phyloP scores from a whole-genome alignment of 2,888 invertebrate genomes.

The Clistopyga incitator region DNA sequence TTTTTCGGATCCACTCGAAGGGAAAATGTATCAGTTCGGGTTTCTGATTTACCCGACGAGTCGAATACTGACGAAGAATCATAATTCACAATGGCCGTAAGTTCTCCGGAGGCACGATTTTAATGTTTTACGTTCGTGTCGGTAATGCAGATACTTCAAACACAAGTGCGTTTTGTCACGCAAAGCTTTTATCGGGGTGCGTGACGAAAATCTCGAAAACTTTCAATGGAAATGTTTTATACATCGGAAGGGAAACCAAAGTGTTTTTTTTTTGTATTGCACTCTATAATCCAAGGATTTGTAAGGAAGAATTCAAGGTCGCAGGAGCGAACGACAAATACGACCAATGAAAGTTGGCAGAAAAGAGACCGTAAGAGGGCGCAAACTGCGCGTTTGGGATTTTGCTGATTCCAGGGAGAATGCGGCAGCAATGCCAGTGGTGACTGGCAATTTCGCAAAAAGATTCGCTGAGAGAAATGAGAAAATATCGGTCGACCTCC shows the following conservation, averaged over 20 bases:
- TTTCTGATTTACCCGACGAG: neutral
- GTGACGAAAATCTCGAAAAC: slow-evolving; percentile 48
- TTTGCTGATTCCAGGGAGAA: slow-evolving; percentile 23
- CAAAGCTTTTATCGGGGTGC: slow-evolving; percentile 19
- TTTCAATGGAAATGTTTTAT: neutral
- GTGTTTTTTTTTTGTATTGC: neutral
- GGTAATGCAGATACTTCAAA: neutral
- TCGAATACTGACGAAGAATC: neutral
- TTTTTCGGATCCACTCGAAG: too few species aligned
- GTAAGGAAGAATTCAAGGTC: slow-evolving; percentile 23
- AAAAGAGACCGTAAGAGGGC: slow-evolving; percentile 4
- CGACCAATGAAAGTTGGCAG: slow-evolving; percentile 1
- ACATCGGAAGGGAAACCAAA: slow-evolving; percentile 25
- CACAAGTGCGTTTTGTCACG: slow-evolving; percentile 8
- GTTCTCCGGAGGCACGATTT: neutral
- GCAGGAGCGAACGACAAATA: neutral
- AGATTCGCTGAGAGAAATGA: slow-evolving; percentile 39
- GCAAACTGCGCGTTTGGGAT: slow-evolving; percentile 26
- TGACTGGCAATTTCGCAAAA: slow-evolving; percentile 32
- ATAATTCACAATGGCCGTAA: neutral
- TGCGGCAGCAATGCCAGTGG: slow-evolving; percentile 34
- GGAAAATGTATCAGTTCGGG: too few species aligned
- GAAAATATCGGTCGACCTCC: slow-evolving; percentile 47
- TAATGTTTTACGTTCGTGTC: neutral
- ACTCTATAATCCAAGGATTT: neutral